A percentile compares a stretch with the other conserved stretches of the same genome.
phyloP scores from a whole-genome alignment of 2,888 invertebrate species.

The Scrobipalpa atriplicella region DNA sequence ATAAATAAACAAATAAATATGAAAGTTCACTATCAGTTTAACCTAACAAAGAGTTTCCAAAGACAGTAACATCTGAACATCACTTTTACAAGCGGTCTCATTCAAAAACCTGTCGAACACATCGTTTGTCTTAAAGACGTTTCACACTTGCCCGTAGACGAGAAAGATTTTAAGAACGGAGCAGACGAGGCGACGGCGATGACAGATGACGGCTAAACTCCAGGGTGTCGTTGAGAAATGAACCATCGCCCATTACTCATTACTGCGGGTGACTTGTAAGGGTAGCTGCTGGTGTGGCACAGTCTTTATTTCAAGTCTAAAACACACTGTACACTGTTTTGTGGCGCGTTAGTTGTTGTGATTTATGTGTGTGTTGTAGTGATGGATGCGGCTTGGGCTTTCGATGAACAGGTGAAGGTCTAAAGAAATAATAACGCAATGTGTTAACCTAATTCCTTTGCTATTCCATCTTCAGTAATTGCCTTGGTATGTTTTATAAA shows the following conservation, averaged over 20 bases:
- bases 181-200: slow-evolving; percentile 42
- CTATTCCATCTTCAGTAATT: too few relatives aligned
- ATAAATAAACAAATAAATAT: too few relatives aligned
- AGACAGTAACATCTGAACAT: neutral
- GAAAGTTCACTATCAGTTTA: neutral
- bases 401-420: slow-evolving; percentile 14
- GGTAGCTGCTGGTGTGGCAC: slow-evolving; percentile 47
- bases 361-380: slow-evolving; percentile 51
- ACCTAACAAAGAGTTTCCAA: neutral
- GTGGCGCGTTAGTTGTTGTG: slow-evolving; percentile 37
- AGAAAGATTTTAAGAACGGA: slow-evolving; percentile 28
- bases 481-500: neutral
- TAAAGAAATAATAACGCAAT: neutral
- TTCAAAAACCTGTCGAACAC: slow-evolving; percentile 23
- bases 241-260: slow-evolving; percentile 59
- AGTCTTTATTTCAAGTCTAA: slow-evolving; percentile 54
- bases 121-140: slow-evolving; percentile 24
- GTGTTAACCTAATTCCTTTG: neutral
- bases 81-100: slow-evolving; percentile 22
- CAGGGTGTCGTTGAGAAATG: slow-evolving; percentile 73
- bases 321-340: slow-evolving; percentile 45
- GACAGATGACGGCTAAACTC: slow-evolving; percentile 72
- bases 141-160: slow-evolving; percentile 24
- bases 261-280: slow-evolving; percentile 61
- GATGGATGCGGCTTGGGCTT: slow-evolving; percentile 36